These are phyloP conservation scores for Zoroaster sp. DNA, from an alignment of 53 echinoderm and acorn worm species.

Conservation along the genomic window DNA sequence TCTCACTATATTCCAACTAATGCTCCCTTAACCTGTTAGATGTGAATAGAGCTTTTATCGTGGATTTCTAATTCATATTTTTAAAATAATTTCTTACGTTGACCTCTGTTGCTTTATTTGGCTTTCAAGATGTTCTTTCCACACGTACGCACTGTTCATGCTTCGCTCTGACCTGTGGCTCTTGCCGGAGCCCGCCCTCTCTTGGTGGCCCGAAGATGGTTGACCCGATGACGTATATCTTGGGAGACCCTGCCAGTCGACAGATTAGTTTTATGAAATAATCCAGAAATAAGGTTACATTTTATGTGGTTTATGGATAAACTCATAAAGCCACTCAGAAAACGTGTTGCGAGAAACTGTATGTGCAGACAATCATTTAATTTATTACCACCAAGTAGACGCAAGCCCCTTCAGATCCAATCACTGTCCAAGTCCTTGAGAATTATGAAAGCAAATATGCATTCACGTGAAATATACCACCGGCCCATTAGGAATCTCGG, in stretches of 20 bases:
- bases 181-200: constrained; percentile 24
- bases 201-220: constrained; percentile 20
- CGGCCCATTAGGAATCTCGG: too few relatives aligned
- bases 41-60: background rate
- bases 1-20: background rate
- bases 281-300: background rate
- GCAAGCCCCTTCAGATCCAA: too few relatives aligned
- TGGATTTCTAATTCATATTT: background rate
- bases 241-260: constrained; percentile 10
- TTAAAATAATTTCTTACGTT: constrained; percentile 61
- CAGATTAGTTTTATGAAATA: background rate
- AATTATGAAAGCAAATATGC: too few relatives aligned
- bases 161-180: constrained; percentile 43
- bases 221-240: constrained; percentile 36
- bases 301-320: background rate
- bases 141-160: constrained; percentile 65
- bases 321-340: too few relatives aligned
- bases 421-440: too few relatives aligned
- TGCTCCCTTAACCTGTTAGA: background rate
- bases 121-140: constrained; percentile 75
- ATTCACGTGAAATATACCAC: too few relatives aligned
- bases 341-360: too few relatives aligned
- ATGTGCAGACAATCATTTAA: too few relatives aligned
- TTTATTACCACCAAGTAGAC: too few relatives aligned
- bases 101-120: constrained; percentile 65